These are phyloP conservation scores for Strix uralensis DNA, from an alignment of 2,113 vertebrate genomes.

Conservation along the genomic window DNA sequence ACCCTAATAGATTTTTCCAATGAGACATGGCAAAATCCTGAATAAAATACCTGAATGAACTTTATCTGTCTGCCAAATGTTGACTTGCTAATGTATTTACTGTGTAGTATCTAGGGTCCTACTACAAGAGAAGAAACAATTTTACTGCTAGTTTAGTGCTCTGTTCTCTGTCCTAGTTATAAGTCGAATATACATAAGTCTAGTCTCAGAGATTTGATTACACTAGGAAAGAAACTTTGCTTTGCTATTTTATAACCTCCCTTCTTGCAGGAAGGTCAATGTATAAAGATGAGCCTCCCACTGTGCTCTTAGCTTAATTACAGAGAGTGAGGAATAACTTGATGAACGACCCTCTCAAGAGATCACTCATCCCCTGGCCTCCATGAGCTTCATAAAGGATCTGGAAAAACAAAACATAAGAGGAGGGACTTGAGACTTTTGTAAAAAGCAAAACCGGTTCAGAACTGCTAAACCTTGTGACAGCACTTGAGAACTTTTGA, in stretches of 20 bases:
- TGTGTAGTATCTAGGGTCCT: neutral
- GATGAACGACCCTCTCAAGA: constrained; percentile 14
- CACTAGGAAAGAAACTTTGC: neutral
- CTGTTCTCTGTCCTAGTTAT: neutral
- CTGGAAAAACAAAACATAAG: neutral
- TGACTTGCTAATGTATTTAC: neutral
- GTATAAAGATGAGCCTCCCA: constrained; percentile 29
- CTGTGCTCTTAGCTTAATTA: constrained; percentile 44
- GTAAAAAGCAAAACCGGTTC: neutral
- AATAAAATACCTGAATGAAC: neutral
- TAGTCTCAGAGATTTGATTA: neutral
- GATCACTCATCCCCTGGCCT: constrained; percentile 12
- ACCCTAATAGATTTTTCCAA: neutral
- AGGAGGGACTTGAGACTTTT: neutral
- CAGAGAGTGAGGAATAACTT: neutral
- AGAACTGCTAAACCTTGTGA: neutral
- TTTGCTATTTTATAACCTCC: neutral
- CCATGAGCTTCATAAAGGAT: neutral
- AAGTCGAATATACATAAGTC: neutral
- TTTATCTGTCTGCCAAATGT: neutral
- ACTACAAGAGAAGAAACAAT: neutral
- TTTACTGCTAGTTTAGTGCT: neutral
- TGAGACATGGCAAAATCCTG: neutral
- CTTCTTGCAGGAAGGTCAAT: constrained; percentile 13
- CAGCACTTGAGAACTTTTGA: neutral